These are phyloP conservation scores for Cossypha niveicapilla DNA, from an alignment of 2,797 vertebrate species.

Conservation along the genomic window DNA sequence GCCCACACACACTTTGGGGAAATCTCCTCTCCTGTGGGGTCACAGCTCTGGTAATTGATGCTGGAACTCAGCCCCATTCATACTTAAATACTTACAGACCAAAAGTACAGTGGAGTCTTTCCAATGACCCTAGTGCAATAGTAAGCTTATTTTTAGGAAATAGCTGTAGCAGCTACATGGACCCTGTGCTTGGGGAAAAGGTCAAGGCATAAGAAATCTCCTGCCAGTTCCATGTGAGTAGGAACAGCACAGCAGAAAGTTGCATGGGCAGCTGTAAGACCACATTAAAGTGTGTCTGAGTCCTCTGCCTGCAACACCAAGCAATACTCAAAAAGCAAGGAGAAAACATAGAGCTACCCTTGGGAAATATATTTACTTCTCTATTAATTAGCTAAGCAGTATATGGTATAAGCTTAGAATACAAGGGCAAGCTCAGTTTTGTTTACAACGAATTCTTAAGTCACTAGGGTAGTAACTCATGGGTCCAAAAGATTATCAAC, in stretches of 20 bases:
- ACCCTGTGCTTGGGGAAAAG: not conserved
- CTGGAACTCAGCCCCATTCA: not conserved
- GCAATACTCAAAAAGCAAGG: not conserved
- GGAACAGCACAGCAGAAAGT: not conserved
- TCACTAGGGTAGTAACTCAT: not conserved
- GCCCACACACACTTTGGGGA: not conserved
- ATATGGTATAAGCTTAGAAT: not conserved
- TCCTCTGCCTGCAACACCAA: not conserved
- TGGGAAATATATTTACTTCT: not conserved
- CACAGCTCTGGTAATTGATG: not conserved
- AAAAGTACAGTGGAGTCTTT: not conserved
- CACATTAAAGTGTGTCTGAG: not conserved
- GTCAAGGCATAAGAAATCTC: rapidly evolving
- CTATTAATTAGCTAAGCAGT: not conserved
- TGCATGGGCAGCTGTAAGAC: not conserved
- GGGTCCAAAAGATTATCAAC: not conserved
- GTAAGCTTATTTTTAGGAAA: not conserved
- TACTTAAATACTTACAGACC: not conserved
- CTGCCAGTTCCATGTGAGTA: rapidly evolving
- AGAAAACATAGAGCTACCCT: not conserved
- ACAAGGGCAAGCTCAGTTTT: not conserved
- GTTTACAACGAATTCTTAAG: not conserved
- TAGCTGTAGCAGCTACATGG: not conserved
- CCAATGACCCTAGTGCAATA: not conserved
- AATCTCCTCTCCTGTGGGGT: not conserved